A percentile compares a stretch with the other conserved stretches of the same genome.
phyloP scores from a whole-genome alignment of 1,140 invertebrate species.

The Lucilia cuprina region DNA sequence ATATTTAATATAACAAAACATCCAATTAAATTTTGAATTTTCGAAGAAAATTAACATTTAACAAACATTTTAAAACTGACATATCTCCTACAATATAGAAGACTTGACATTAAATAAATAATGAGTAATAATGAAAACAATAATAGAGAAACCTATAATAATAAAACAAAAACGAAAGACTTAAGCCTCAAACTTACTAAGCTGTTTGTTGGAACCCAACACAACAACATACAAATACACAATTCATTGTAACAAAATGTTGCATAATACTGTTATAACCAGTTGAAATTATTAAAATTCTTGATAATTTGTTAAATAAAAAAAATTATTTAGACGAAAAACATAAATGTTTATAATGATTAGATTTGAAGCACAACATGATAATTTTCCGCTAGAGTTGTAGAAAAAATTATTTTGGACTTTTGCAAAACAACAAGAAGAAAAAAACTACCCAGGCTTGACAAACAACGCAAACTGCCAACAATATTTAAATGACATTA shows the following conservation, averaged over 20 bases:
- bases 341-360: background rate
- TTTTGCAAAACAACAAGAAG: background rate
- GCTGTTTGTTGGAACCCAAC: background rate
- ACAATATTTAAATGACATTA: constrained; percentile 13
- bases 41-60: no score
- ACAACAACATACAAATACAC: no score
- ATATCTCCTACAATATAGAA: background rate
- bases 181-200: background rate
- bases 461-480: background rate
- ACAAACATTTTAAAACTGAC: no score
- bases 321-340: background rate
- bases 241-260: background rate
- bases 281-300: constrained; percentile 8
- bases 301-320: background rate
- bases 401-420: background rate
- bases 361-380: background rate
- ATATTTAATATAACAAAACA: background rate
- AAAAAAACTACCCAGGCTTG: constrained; percentile 13
- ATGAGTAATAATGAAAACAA: background rate
- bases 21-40: background rate
- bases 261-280: background rate
- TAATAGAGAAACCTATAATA: background rate
- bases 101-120: background rate
- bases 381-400: constrained; percentile 14
- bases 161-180: background rate